Evolutionary conservation across 2,888 invertebrate species (phyloP), one percentile per base, ranked within the genome.

Genomic region (Trissolcus japonicus): DNA sequence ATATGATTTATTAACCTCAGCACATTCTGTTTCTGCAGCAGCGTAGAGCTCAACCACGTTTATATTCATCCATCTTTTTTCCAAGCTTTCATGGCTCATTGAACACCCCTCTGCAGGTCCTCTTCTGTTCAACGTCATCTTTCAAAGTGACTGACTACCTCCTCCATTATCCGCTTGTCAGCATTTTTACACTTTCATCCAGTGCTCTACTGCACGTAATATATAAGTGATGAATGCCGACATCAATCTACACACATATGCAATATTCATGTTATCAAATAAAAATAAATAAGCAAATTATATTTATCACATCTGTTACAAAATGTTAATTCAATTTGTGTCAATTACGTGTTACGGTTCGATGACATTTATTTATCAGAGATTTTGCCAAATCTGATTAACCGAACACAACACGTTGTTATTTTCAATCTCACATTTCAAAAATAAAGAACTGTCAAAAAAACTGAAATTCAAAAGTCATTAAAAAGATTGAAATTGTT

Each of bases 121-220:
- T 81, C 82, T 82, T 83, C 85, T 86, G 86, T 87, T 87, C 85
- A 85, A 84, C 85, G 83, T 87, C 88, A 88, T 88, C 88, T 88
- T 86, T 89, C 88, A 88, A 88, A 88, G 84, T 88, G 88, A 88
- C 88, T 87, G 88, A 89, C 88, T 89, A 86, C 87, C 88, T 88
- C 87, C 87, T 88, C 87, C 88, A 88, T 89, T 88, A 89, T 88
- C 87, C 88, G 88, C 87, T 88, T 89, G 88, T 88, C 88, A 88
- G 87, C 88, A 88, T 88, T 89, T 88, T 88, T 88, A 88, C 88
- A 88, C 88, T 88, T 88, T 87, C 87, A 87, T 88, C 85, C 86
- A 82, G 79, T 80, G 81, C 81, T 82, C 83, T 82, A 81, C 81
- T 81, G 82, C 83, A 69, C 74, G 78, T 74, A 71, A 67, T 66